These are phyloP conservation scores for Mimachlamys varia DNA, from an alignment of 2,888 invertebrate genomes.

Conservation along the genomic window DNA sequence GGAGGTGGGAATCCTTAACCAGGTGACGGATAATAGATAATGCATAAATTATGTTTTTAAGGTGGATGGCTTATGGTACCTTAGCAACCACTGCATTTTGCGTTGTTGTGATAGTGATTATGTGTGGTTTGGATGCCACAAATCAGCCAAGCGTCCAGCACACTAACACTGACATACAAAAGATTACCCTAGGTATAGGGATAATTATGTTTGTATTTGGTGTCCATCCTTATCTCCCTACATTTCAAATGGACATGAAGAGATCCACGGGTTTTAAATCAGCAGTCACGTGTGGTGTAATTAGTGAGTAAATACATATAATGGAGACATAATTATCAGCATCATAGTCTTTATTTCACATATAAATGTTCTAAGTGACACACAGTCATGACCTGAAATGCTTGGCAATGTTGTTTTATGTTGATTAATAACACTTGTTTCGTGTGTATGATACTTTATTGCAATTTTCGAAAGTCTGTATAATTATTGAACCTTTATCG, in stretches of 20 bases:
- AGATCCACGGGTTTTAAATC: slow-evolving; percentile 88
- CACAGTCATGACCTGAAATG: too few relatives aligned
- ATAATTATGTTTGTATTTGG: slow-evolving; percentile 89
- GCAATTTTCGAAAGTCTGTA: too few relatives aligned
- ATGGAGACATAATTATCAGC: background rate
- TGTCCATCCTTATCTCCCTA: slow-evolving; percentile 90
- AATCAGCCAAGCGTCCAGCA: slow-evolving; percentile 70
- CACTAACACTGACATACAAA: slow-evolving; percentile 82
- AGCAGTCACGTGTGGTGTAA: slow-evolving; percentile 88
- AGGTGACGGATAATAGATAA: too few relatives aligned
- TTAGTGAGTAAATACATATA: slow-evolving; percentile 82
- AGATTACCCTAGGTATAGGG: slow-evolving; percentile 88
- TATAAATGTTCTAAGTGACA: too few relatives aligned
- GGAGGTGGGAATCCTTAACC: too few relatives aligned
- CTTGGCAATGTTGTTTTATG: too few relatives aligned
- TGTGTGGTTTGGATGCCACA: slow-evolving; percentile 85
- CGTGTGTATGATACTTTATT: too few relatives aligned
- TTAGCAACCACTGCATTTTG: slow-evolving; percentile 86
- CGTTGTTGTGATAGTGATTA: slow-evolving; percentile 86
- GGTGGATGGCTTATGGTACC: slow-evolving; percentile 86
- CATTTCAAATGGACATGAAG: slow-evolving; percentile 95
- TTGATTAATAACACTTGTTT: too few relatives aligned
- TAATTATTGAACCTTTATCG: too few relatives aligned
- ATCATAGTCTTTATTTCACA: too few relatives aligned
- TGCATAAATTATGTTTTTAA: slow-evolving; percentile 68